Evolutionary conservation across 2,888 invertebrate species (phyloP), one percentile per base, ranked within the genome.

Genomic region (Slavum lentiscoides): DNA sequence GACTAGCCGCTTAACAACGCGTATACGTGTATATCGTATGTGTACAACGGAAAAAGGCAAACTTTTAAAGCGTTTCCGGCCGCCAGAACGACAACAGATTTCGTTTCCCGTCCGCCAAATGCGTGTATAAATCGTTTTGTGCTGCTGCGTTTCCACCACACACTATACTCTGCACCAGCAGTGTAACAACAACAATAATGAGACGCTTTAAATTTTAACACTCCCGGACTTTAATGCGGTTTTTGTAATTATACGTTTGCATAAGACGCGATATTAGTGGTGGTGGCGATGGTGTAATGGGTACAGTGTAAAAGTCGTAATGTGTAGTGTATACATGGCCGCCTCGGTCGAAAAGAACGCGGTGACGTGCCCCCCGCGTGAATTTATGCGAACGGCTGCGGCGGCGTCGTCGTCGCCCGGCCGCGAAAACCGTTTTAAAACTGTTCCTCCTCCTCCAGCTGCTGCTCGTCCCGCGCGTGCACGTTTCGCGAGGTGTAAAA

Each of bases 341-440:
- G 4, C 0, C 58, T n/a, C n/a, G 30, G 30, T 75, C 43, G 67
- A 67, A 75, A 75, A 75, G 67, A 75, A 75, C 58, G 75, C 70
- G 64, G 30, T 4, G 30, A 30, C 30, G 30, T 30, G 30, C 4
- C 62, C 37, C 49, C 30, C 1, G 30, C 4, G 49, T 13, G 53
- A 70, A 80, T 80, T 72, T 72, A 80, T 80, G 30, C 4, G 80
- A 80, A 80, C 58, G 77, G 70, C n/a, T n/a, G n/a, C n/a, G n/a
- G n/a, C n/a, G n/a, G n/a, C 70, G 64, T 64, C 21, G 70, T 55
- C 70, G 64, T 77, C 30, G 30, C 67, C 62, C 72, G 15, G 55
- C 49, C 49, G 13, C 49, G 49, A 62, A 19, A 76, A 59, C 30
- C 68, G 67, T 76, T 76, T 59, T 62, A 30, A 30, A 30, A 30